Evolutionary conservation across 64 coral and sea anemone genomes (phyloP).

Genomic region (Pachyseris speciosa): DNA sequence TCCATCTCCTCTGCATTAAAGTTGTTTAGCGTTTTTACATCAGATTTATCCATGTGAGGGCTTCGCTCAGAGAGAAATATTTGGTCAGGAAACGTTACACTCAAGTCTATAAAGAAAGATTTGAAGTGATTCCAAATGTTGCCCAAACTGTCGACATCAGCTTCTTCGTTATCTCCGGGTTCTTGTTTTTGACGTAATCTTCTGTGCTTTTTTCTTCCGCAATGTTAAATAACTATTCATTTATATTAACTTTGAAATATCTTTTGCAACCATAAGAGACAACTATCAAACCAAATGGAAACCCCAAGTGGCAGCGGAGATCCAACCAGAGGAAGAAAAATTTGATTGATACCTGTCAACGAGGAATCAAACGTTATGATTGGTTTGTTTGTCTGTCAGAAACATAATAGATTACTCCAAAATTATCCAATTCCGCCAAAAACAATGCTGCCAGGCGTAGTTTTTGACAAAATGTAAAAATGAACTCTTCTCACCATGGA

Average conservation of each 20-base stretch:
- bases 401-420: background rate
- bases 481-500: background rate
- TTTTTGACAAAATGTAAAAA: background rate
- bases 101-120: background rate
- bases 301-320: background rate
- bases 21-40: background rate
- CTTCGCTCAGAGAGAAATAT: background rate
- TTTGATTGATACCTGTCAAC: constrained; percentile 11
- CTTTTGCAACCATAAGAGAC: background rate
- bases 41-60: constrained; percentile 10
- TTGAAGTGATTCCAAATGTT: background rate
- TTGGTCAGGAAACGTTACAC: background rate
- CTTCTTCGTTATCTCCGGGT: background rate
- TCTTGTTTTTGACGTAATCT: background rate
- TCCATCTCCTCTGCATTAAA: background rate
- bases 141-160: background rate
- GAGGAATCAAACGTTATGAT: background rate
- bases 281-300: background rate
- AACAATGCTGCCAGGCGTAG: no score
- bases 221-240: background rate
- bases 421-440: background rate
- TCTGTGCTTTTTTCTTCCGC: background rate
- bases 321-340: background rate
- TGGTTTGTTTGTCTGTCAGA: background rate
- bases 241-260: constrained; percentile 1